A percentile compares a stretch with the other conserved stretches of the same genome.
phyloP scores from a whole-genome alignment of 2,888 invertebrate genomes.

The Keiferia lycopersicella region DNA sequence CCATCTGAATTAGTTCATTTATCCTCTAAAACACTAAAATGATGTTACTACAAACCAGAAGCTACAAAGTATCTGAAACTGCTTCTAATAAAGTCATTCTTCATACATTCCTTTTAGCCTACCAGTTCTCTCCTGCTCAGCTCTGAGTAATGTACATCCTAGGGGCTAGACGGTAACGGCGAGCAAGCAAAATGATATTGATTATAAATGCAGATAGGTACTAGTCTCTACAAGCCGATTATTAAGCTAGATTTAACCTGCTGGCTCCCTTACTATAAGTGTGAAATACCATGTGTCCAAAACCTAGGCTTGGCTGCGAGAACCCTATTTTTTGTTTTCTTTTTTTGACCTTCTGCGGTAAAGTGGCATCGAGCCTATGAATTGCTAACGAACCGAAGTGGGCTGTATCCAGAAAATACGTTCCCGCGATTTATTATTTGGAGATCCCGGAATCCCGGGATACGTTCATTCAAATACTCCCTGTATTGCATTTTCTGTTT shows the following conservation, averaged over 20 bases:
- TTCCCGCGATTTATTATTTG: too few relatives aligned
- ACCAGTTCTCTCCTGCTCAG: constrained; percentile 13
- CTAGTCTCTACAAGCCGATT: constrained; percentile 42
- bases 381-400: too few relatives aligned
- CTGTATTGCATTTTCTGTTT: too few relatives aligned
- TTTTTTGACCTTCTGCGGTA: not conserved
- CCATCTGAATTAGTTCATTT: too few relatives aligned
- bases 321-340: not conserved
- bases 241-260: constrained; percentile 40
- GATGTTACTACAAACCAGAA: not conserved
- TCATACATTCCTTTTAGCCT: constrained; percentile 14
- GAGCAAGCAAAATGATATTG: constrained; percentile 49
- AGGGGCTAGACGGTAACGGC: constrained; percentile 20
- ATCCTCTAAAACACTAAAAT: too few relatives aligned
- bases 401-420: too few relatives aligned
- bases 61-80: not conserved
- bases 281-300: not conserved
- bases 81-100: constrained; percentile 7
- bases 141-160: constrained; percentile 14
- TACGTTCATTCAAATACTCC: too few relatives aligned
- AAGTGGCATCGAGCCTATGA: not conserved
- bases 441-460: too few relatives aligned
- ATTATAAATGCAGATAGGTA: constrained; percentile 56
- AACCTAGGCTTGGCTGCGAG: not conserved
- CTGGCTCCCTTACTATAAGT: constrained; percentile 39